phyloP scores from a whole-genome alignment of 2,888 invertebrate species.

The Cerastis leucographa region DNA sequence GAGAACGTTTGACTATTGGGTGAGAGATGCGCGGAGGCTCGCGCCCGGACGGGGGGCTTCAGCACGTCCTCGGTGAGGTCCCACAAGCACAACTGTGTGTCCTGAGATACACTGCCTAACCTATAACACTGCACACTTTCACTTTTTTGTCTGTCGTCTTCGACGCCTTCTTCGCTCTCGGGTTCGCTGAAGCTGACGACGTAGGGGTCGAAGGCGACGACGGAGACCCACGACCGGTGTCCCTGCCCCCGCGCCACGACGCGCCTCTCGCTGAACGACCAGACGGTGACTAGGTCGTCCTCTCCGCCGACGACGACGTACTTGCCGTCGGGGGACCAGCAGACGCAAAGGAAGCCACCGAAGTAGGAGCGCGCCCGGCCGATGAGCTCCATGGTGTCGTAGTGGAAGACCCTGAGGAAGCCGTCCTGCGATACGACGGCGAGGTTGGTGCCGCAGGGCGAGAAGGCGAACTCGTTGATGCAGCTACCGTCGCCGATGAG shows the following conservation, averaged over 20 bases:
- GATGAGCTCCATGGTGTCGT: slow-evolving; percentile 98
- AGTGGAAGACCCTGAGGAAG: slow-evolving; percentile 98
- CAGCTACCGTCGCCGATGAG: slow-evolving; percentile 95
- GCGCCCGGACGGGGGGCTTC: slow-evolving; percentile 92
- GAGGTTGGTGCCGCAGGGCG: slow-evolving; percentile 97
- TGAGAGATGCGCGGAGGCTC: slow-evolving; percentile 84
- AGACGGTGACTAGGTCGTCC: slow-evolving; percentile 99
- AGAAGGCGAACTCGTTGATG: slow-evolving; percentile 99
- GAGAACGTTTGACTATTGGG: slow-evolving; percentile 74
- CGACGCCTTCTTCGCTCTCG: slow-evolving; percentile 91
- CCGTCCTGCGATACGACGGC: slow-evolving; percentile 99
- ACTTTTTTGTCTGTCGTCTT: slow-evolving; percentile 75
- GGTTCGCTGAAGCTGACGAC: slow-evolving; percentile 93
- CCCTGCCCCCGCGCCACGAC: slow-evolving; percentile 99
- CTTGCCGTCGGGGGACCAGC: slow-evolving; percentile 99
- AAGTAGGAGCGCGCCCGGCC: slow-evolving; percentile 99
- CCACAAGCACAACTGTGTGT: slow-evolving; percentile 99
- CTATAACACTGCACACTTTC: slow-evolving; percentile 93
- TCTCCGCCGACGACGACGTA: slow-evolving; percentile 99
- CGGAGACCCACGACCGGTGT: slow-evolving; percentile 99
- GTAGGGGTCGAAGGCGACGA: slow-evolving; percentile 98
- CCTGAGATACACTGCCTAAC: slow-evolving; percentile 98
- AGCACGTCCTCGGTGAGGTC: slow-evolving; percentile 99
- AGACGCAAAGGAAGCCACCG: slow-evolving; percentile 98
- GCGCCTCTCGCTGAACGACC: slow-evolving; percentile 97